phyloP scores from a whole-genome alignment of 2,797 vertebrate species.

The Sebastes cheni region DNA sequence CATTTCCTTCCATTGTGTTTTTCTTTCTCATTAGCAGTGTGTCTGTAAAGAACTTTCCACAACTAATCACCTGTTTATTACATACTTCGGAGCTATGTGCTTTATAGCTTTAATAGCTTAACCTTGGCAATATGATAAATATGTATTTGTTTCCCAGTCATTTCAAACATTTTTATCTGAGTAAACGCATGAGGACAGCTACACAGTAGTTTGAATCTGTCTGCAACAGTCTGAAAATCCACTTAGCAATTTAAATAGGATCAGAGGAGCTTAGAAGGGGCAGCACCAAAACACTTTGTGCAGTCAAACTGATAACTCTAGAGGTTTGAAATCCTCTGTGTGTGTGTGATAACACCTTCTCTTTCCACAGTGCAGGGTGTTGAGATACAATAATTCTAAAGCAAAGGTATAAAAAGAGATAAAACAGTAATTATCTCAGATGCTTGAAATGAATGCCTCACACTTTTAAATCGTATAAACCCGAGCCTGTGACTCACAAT shows the following conservation, averaged over 20 bases:
- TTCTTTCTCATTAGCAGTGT: not conserved
- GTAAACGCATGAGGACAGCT: slow-evolving; percentile 23
- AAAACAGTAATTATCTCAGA: slow-evolving; percentile 57
- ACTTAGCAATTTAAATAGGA: slow-evolving; percentile 71
- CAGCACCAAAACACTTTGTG: slow-evolving; percentile 69
- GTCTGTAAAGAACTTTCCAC: not conserved
- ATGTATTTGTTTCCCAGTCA: slow-evolving; percentile 25
- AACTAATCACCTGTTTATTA: not conserved
- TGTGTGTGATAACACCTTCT: slow-evolving; percentile 57
- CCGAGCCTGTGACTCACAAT: slow-evolving; percentile 7
- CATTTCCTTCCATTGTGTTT: not conserved
- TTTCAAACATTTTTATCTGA: slow-evolving; percentile 18
- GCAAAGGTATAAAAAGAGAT: slow-evolving; percentile 38
- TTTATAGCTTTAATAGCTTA: slow-evolving; percentile 1
- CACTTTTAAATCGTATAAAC: slow-evolving; percentile 46
- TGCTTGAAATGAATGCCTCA: slow-evolving; percentile 51
- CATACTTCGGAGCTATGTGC: not conserved
- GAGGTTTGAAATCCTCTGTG: slow-evolving; percentile 57
- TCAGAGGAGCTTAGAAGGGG: slow-evolving; percentile 66
- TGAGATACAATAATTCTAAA: slow-evolving; percentile 39
- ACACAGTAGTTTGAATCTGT: slow-evolving; percentile 27
- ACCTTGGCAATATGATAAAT: slow-evolving; percentile 9
- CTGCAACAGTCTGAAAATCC: slow-evolving; percentile 46
- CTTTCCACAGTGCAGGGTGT: slow-evolving; percentile 28
- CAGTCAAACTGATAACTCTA: slow-evolving; percentile 66